Percentiles rank a stretch among this genome's conserved stretches.
Conservation (phyloP, 2,113 vertebrate species). For the Corythornis madagascariensis region DNA sequence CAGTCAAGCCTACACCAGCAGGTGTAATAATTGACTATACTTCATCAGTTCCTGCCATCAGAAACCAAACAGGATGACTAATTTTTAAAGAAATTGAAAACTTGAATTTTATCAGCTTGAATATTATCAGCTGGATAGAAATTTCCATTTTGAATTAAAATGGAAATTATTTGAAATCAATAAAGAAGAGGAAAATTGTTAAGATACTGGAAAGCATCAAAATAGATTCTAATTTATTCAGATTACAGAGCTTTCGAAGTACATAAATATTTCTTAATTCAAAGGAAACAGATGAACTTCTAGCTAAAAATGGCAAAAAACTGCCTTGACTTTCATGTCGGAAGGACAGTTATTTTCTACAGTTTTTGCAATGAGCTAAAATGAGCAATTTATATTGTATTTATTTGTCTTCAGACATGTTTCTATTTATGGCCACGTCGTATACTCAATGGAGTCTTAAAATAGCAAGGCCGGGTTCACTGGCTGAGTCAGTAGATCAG, state of each 20-base stretch:
- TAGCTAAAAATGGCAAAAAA: slow-evolving; percentile 62
- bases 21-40: background rate
- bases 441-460: slow-evolving; percentile 31
- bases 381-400: slow-evolving; percentile 61
- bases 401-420: slow-evolving; percentile 63
- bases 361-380: slow-evolving; percentile 40
- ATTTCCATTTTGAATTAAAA: background rate
- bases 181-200: slow-evolving; percentile 24
- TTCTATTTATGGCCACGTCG: slow-evolving; percentile 59
- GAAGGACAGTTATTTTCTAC: slow-evolving; percentile 52
- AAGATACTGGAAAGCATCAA: slow-evolving; percentile 55
- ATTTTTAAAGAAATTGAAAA: slow-evolving; percentile 8
- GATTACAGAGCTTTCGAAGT: slow-evolving; percentile 46
- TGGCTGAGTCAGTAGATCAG: slow-evolving; percentile 32
- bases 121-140: slow-evolving; percentile 23
- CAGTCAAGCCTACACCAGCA: background rate
- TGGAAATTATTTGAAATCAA: slow-evolving; percentile 39
- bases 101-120: slow-evolving; percentile 21
- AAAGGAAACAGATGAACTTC: slow-evolving; percentile 57
- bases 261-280: slow-evolving; percentile 59
- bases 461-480: slow-evolving; percentile 19
- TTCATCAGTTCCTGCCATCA: background rate
- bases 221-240: slow-evolving; percentile 63
- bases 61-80: background rate
- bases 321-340: slow-evolving; percentile 39